Base-by-base conservation (phyloP, 2,113 vertebrate species). In the Aptenodytes forsteri region DNA sequence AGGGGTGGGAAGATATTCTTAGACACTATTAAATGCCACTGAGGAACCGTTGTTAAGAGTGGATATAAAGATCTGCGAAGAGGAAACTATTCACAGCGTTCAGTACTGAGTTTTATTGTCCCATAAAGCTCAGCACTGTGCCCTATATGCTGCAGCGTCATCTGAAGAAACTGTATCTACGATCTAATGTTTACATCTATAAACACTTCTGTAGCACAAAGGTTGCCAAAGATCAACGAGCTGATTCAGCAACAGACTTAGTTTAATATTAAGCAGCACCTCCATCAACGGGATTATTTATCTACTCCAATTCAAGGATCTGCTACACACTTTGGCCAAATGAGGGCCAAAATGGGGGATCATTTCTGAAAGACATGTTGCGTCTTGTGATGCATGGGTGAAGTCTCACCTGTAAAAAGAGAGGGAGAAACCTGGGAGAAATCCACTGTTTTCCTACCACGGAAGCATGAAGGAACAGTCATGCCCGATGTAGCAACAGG, bases 251-350 rank as follows among this genome's bases (percentile, higher is more conserved):
- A 83, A 42, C 23, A 79, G 61, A 47, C 55, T 81, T 52, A 42
- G 49, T 92, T 93, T 92, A 89, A 90, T 49, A 92, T 90, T 92
- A 95, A 97, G 83, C 73, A 94, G 65, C 61, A 69, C 25, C 49
- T 89, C 86, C 52, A 84, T 69, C 81, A 91, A 23, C 2, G 3
- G 61, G 34, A 89, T 65, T 87, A 87, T 75, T 89, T 79, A 91
- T 71, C 72, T 84, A 44, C 56, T 82, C n/a, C 40, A 1, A 80
- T 73, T 76, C 61, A 91, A 81, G 87, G 84, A 87, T 65, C 81
- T 88, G 76, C 70, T 56, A 52, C 0, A 13, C 20, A 47, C 58
- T 90, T 90, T 62, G 84, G 40, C 78, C 75, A 94, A 92, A 66
- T 4, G 9, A 90, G 61, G 20, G 56, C 56, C 66, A 94, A 96